Percentiles rank a stretch among this genome's conserved stretches.
Evolutionary conservation across 2,113 vertebrate genomes (phyloP).

Genomic region (Notothenia rossii): DNA sequence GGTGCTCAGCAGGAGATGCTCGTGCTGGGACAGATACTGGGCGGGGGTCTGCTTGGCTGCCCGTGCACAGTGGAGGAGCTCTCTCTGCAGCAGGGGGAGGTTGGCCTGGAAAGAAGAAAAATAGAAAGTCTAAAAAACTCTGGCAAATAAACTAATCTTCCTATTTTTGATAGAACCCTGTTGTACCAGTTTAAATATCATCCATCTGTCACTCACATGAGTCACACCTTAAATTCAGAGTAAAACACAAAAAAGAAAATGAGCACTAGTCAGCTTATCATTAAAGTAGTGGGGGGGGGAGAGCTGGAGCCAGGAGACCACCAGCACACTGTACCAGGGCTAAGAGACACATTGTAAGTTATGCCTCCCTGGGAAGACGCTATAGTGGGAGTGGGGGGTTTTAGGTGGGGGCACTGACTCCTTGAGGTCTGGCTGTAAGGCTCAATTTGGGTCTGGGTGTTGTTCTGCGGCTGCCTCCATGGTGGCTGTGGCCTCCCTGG

Average conservation of each 20-base stretch:
- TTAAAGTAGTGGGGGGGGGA: not conserved
- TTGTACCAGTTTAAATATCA: not conserved
- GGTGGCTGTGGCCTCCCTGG: constrained; percentile 50
- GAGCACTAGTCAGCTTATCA: not conserved
- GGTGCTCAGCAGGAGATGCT: constrained; percentile 96
- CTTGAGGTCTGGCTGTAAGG: constrained; percentile 55
- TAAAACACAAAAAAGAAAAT: not conserved
- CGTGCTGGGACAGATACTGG: constrained; percentile 97
- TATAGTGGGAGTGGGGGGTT: constrained; percentile 23
- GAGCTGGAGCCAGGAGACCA: constrained; percentile 4
- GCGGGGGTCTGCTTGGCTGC: constrained; percentile 98
- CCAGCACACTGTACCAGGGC: constrained; percentile 7
- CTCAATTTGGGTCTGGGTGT: constrained; percentile 48
- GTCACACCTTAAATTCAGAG: not conserved
- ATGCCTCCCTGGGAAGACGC: constrained; percentile 23
- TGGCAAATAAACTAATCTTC: too few relatives aligned
- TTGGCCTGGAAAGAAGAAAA: constrained; percentile 87
- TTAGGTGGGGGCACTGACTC: constrained; percentile 30
- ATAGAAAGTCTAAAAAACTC: too few relatives aligned
- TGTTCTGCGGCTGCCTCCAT: constrained; percentile 53
- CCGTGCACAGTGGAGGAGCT: constrained; percentile 95
- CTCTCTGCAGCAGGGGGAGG: constrained; percentile 95
- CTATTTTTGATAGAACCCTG: not conserved
- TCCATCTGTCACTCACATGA: not conserved
- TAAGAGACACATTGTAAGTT: constrained; percentile 30